Percentiles rank a stretch among this genome's conserved stretches.
Evolutionary conservation across 2,797 vertebrate genomes (phyloP).

Genomic region (Thaleichthys pacificus): DNA sequence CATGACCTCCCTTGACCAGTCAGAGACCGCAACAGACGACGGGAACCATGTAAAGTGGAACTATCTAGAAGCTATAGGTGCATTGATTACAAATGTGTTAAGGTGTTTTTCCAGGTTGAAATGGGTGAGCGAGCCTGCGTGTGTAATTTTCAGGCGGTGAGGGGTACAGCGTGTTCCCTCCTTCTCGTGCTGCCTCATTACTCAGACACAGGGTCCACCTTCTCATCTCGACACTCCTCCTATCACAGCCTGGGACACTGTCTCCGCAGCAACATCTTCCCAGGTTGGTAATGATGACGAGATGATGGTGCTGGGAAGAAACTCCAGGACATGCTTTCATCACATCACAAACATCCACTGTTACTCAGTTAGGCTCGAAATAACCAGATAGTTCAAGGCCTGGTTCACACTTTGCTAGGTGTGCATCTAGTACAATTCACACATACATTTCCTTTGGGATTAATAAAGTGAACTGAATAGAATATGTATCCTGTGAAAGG

Average conservation of each 20-base stretch:
- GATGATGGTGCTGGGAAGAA: not conserved
- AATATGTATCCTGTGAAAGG: no score
- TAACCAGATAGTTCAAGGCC: no score
- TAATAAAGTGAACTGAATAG: no score
- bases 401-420: no score
- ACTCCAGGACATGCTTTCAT: no score
- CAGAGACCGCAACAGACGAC: not conserved
- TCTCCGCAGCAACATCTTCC: constrained; percentile 50
- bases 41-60: constrained; percentile 30
- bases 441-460: no score
- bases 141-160: constrained; percentile 15
- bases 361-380: no score
- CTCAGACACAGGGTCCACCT: constrained; percentile 26
- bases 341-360: no score
- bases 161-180: constrained; percentile 16
- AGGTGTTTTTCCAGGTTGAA: not conserved
- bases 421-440: no score
- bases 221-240: constrained; percentile 4
- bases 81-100: not conserved
- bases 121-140: not conserved
- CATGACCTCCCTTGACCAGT: constrained; percentile 36
- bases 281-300: constrained; percentile 38
- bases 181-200: constrained; percentile 35
- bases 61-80: no score
- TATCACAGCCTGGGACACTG: constrained; percentile 51